Evolutionary conservation across 2,888 invertebrate genomes (phyloP).

Genomic region (Acanthococcus lagerstroemiae): DNA sequence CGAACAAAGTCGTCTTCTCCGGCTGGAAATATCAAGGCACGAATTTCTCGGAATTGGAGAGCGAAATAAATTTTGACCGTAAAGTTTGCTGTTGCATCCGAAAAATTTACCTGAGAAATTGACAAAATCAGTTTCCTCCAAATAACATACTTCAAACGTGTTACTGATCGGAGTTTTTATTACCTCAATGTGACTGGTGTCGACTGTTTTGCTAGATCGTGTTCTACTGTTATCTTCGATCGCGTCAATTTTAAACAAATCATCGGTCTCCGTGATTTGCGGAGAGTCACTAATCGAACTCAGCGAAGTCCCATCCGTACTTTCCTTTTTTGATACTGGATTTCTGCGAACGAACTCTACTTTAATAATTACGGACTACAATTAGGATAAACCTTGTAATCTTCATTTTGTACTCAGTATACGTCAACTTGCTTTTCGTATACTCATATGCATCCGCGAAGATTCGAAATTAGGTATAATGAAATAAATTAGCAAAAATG

Average conservation of each 20-base stretch:
- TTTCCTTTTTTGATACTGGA: slow-evolving; percentile 1
- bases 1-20: slow-evolving; percentile 71
- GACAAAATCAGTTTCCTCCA: not conserved
- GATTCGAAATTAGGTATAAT: no score
- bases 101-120: slow-evolving; percentile 43
- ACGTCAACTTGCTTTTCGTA: no score
- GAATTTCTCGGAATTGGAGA: slow-evolving; percentile 74
- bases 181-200: slow-evolving; percentile 37
- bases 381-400: not conserved
- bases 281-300: not conserved
- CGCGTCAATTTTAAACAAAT: slow-evolving; percentile 6
- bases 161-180: slow-evolving; percentile 5
- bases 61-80: slow-evolving; percentile 86
- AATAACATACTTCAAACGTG: not conserved
- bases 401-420: no score
- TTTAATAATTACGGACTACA: no score
- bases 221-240: slow-evolving; percentile 19
- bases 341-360: not conserved
- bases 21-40: slow-evolving; percentile 51
- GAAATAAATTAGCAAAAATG: no score
- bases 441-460: no score
- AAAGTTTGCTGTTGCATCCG: slow-evolving; percentile 63
- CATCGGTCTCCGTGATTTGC: slow-evolving; percentile 12
- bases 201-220: not conserved
- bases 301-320: not conserved